Conservation (phyloP, 2,888 invertebrate species). For the Drosophila cognata region DNA sequence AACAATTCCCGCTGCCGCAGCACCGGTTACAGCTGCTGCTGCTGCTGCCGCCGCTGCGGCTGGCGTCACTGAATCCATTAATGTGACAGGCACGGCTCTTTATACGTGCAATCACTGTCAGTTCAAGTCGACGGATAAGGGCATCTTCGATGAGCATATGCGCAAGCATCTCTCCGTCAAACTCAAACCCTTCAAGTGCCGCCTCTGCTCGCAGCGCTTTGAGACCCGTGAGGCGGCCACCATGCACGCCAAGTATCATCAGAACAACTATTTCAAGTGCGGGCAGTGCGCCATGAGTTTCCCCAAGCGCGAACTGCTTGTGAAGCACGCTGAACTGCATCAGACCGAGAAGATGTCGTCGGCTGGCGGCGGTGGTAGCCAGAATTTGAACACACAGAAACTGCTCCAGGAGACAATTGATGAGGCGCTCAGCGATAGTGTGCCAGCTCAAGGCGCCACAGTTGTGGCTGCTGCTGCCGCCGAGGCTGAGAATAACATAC, state of each 20-base stretch:
- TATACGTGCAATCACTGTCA: slow-evolving; percentile 84
- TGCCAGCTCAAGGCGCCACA: slow-evolving; percentile 71
- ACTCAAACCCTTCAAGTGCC: slow-evolving; percentile 85
- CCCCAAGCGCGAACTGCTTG: slow-evolving; percentile 83
- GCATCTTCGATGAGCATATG: slow-evolving; percentile 84
- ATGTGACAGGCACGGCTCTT: slow-evolving; percentile 65
- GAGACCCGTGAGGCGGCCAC: slow-evolving; percentile 85
- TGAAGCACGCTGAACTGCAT: slow-evolving; percentile 85
- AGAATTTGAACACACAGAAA: slow-evolving; percentile 83
- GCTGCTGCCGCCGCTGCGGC: slow-evolving; percentile 71
- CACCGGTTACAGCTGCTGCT: slow-evolving; percentile 67
- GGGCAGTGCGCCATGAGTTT: slow-evolving; percentile 84
- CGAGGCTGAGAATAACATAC: slow-evolving; percentile 82
- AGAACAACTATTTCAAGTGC: slow-evolving; percentile 85
- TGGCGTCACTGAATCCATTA: slow-evolving; percentile 50
- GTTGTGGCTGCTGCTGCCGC: slow-evolving; percentile 69
- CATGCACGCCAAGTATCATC: slow-evolving; percentile 85
- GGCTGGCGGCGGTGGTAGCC: slow-evolving; percentile 41
- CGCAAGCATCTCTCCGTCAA: slow-evolving; percentile 83
- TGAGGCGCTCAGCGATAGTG: slow-evolving; percentile 84
- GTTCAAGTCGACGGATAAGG: slow-evolving; percentile 84
- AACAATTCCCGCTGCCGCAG: slow-evolving; percentile 81
- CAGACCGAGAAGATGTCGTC: slow-evolving; percentile 66
- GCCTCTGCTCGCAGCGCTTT: slow-evolving; percentile 85
- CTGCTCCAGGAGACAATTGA: slow-evolving; percentile 85